Base-by-base conservation (phyloP, 2,113 vertebrate species). In the Corythoichthys intestinalis region DNA sequence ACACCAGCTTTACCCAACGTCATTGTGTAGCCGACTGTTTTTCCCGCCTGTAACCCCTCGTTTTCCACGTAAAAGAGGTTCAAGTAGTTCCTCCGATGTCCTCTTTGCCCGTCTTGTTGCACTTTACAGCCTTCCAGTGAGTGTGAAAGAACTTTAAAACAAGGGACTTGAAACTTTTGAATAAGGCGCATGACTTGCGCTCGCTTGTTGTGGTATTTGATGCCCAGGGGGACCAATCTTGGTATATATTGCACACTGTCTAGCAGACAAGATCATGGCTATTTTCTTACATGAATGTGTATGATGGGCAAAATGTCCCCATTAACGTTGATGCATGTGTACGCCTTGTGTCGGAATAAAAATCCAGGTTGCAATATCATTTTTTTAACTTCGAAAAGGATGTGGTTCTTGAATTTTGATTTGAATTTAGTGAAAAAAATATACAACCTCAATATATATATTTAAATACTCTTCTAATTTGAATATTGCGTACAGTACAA, bases 271-370 rank as follows among this genome's bases (percentile, higher is more conserved):
- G 72, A 85, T 90, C 90, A 83, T 75, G 87, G 88, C 89, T 94
- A 92, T 94, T 95, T 94, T 95, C 88, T 93, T 91, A 92, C 86
- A 88, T 92, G 92, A 90, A 92, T 95, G 94, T 91, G 93, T 95
- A 93, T 79, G 84, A 92, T 87, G 85, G 86, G 83, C 80, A 12
- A 34, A n/a, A 76, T 90, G 91, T 94, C 73, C 89, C 88, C 76
- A 56, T 77, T 47, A 94, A 91, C 83, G 85, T 90, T 89, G 88
- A 87, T 91, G 90, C 93, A 93, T 78, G 83, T 91, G 87, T 93
- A 78, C 72, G 90, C 88, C 89, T 87, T 94, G 87, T 93, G 89
- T 88, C 90, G 79, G 73, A 89, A 93, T 91, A 91, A 90, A 93
- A 92, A 93, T 94, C 82, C 92, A 89, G 91, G 87, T 70, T 87